These are phyloP conservation scores for Cyprinodon tularosa DNA, from an alignment of 2,113 vertebrate species.

Conservation along the genomic window DNA sequence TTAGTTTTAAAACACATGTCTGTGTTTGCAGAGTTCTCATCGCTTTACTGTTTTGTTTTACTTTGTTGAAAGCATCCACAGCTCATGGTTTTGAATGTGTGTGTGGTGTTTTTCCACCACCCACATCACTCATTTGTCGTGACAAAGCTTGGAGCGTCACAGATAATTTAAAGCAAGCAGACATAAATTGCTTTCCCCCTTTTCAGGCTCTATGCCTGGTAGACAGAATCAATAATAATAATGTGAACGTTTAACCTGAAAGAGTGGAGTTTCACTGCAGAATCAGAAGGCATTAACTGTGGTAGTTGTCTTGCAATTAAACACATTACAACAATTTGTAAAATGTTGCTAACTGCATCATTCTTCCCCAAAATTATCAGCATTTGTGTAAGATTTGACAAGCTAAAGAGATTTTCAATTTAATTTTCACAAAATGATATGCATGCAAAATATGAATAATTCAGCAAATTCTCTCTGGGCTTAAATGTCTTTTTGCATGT, in stretches of 20 bases:
- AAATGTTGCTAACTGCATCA: neutral
- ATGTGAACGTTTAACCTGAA: constrained; percentile 1
- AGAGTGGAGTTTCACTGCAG: neutral
- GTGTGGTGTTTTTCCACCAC: constrained; percentile 15
- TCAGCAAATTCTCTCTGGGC: neutral
- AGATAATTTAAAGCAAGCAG: constrained; percentile 42
- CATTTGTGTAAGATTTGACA: neutral
- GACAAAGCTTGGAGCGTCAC: constrained; percentile 33
- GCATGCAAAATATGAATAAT: neutral
- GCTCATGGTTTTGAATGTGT: constrained; percentile 10
- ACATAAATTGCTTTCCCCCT: constrained; percentile 31
- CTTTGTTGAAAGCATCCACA: constrained; percentile 11
- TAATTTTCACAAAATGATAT: neutral
- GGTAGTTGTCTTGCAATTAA: neutral
- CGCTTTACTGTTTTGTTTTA: constrained; percentile 38
- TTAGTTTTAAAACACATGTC: constrained; percentile 1
- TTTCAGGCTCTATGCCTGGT: constrained; percentile 13
- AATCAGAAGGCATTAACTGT: constrained; percentile 18
- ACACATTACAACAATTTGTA: neutral
- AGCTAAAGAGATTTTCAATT: neutral
- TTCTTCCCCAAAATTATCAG: neutral
- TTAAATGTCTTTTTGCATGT: neutral
- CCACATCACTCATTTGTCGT: constrained; percentile 43
- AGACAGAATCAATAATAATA: constrained; percentile 19
- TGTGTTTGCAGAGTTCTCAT: constrained; percentile 39